Base-by-base conservation (phyloP, 1,140 invertebrate species). In the Drosophila gunungcola region DNA sequence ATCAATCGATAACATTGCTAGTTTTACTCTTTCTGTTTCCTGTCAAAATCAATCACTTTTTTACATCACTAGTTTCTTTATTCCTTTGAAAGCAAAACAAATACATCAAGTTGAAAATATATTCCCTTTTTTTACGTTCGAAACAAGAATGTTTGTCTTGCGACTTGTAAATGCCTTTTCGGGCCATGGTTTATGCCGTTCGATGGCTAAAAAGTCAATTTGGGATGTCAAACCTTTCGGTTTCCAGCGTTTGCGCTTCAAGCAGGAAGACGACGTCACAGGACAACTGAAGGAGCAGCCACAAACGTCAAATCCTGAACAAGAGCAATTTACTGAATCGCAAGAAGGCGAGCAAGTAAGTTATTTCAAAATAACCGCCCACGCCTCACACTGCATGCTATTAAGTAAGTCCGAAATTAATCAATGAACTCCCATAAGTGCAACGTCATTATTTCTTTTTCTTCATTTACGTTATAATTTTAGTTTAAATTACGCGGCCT, bases 181-280 rank as follows among this genome's bases (percentile, higher is more conserved):
- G 21, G 7, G 41, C 41, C 10, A n/a, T 12, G 4, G 9, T 16
- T 11, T n/a, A 4, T 16, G 36, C 2, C 57, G 70, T 5, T 32
- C 1, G 5, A 29, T 62, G 10, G 42, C 41, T 42, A 73, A 63
- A 5, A 54, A 54, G 10, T 62, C 67, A 2, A 52, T 73, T 21
- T 72, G 54, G 67, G 38, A 73, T 11, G 12, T 5, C 2, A 60
- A 41, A 4, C 25, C 21, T 0, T 58, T 72, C 29, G 29, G 29
- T 0, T 13, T 65, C 0, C 25, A 43, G 1, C 29, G 13, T 2
- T 5, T 73, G 13, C 53, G 48, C 13, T 10, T 39, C 39, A 43
- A 72, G 13, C 27, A 34, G 45, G 21, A 43, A 0, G 13, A 38
- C n/a, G 11, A 3, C 0, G 3, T 27, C 16, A 16, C 42, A 6